Conservation (phyloP, 2,113 vertebrate species). For the Pomatostomus ruficeps region DNA sequence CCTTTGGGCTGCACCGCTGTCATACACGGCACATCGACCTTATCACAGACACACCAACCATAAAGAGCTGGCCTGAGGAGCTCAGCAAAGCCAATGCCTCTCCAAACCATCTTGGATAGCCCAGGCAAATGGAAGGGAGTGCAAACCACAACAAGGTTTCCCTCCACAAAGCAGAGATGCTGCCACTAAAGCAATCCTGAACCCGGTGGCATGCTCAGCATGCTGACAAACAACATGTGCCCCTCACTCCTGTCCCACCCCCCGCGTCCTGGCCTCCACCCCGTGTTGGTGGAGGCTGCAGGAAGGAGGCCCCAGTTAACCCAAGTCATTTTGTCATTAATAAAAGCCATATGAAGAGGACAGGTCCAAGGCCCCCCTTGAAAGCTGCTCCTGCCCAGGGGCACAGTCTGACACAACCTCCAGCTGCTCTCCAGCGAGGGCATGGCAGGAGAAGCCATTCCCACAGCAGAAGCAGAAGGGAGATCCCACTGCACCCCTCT, state of each 20-base stretch:
- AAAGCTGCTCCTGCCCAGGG: neutral
- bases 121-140: neutral
- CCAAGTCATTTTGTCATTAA: neutral
- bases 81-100: neutral
- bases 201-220: accelerated
- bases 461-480: neutral
- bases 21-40: neutral
- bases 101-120: neutral
- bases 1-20: accelerated
- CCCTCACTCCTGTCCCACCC: neutral
- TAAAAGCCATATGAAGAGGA: neutral
- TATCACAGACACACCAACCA: neutral
- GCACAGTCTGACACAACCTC: neutral
- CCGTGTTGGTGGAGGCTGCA: neutral
- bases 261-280: neutral
- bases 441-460: neutral
- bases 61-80: neutral
- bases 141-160: neutral
- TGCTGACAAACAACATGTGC: neutral
- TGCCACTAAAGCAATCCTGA: neutral
- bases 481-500: neutral
- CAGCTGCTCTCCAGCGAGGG: neutral
- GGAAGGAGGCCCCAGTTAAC: neutral
- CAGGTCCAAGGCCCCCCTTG: neutral
- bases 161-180: neutral